These are phyloP conservation scores for Chydorus sphaericus DNA, from an alignment of 2,888 invertebrate genomes.

Conservation along the genomic window DNA sequence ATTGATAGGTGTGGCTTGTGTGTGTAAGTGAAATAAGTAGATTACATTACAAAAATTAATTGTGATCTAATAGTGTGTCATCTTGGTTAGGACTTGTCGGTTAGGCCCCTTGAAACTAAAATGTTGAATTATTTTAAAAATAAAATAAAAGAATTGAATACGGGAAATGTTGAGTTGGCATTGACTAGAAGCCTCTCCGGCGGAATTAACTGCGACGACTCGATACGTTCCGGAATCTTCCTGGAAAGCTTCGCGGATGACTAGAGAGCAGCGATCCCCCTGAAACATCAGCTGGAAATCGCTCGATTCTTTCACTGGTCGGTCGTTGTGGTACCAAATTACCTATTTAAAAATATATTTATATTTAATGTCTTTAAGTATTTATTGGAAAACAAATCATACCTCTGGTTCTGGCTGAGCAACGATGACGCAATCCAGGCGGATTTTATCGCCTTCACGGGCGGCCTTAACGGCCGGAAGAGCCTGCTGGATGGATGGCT, in stretches of 20 bases:
- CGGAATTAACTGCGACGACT: slow-evolving; percentile 65
- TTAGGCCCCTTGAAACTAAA: no score
- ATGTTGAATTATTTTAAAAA: no score
- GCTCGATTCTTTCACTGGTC: slow-evolving; percentile 66
- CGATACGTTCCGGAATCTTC: slow-evolving; percentile 65
- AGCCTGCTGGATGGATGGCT: slow-evolving; percentile 48
- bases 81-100: no score
- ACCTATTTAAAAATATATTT: slow-evolving; percentile 31
- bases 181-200: slow-evolving; percentile 61
- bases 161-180: slow-evolving; percentile 44
- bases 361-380: neutral
- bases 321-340: slow-evolving; percentile 61
- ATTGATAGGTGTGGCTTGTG: no score
- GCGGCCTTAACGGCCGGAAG: slow-evolving; percentile 46
- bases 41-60: no score
- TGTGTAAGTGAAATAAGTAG: no score
- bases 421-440: slow-evolving; percentile 58
- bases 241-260: slow-evolving; percentile 53
- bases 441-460: slow-evolving; percentile 50
- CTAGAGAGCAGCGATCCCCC: slow-evolving; percentile 60
- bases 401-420: slow-evolving; percentile 72
- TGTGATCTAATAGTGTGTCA: no score
- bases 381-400: slow-evolving; percentile 1
- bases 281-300: slow-evolving; percentile 68
- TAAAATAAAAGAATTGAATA: slow-evolving; percentile 18